Conservation (phyloP, 2,888 invertebrate species). For the Pyrochroa serraticornis region DNA sequence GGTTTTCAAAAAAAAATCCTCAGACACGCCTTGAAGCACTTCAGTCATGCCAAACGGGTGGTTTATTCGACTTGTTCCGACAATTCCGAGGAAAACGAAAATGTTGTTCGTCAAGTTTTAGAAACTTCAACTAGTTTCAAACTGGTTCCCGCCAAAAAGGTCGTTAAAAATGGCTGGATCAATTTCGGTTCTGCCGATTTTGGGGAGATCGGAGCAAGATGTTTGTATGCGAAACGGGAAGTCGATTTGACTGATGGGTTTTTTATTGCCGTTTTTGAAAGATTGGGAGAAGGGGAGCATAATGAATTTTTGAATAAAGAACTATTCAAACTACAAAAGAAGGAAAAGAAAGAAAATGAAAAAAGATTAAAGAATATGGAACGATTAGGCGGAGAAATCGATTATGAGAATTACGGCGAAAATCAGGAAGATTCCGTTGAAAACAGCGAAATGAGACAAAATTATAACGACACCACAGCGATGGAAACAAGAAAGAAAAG, state of each 20-base stretch:
- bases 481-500: too few species aligned
- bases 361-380: too few species aligned
- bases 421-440: too few species aligned
- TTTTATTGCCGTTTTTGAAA: slow-evolving; percentile 90
- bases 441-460: too few species aligned
- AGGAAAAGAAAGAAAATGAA: too few species aligned
- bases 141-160: slow-evolving; percentile 66
- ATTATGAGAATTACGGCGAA: neutral
- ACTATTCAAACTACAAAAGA: slow-evolving; percentile 28
- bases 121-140: slow-evolving; percentile 65
- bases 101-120: slow-evolving; percentile 78
- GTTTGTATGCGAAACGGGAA: slow-evolving; percentile 79
- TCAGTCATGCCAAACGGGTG: slow-evolving; percentile 82
- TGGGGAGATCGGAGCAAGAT: slow-evolving; percentile 71
- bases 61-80: slow-evolving; percentile 97
- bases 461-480: too few species aligned
- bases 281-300: slow-evolving; percentile 59
- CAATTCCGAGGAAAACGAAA: slow-evolving; percentile 89
- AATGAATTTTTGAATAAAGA: slow-evolving; percentile 47
- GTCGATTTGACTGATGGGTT: slow-evolving; percentile 89
- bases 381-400: neutral
- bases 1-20: slow-evolving; percentile 84
- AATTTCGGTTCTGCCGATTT: slow-evolving; percentile 71
- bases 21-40: slow-evolving; percentile 81
- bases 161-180: slow-evolving; percentile 70